Evolutionary conservation across 1,140 invertebrate genomes (phyloP).

Genomic region (Coelopa frigida): DNA sequence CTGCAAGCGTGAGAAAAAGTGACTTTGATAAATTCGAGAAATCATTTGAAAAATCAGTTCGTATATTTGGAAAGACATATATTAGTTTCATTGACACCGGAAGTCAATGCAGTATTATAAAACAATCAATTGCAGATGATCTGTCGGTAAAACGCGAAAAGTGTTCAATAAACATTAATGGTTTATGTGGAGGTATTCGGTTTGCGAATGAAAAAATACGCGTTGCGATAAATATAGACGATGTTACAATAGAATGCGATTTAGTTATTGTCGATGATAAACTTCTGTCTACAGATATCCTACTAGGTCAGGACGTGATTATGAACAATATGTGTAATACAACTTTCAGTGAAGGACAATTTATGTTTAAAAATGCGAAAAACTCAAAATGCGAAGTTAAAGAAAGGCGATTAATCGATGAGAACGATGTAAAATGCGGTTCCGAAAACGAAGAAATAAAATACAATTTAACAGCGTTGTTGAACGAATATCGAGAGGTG

Average conservation of each 20-base stretch:
- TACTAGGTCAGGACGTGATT: background rate
- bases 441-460: too few species aligned
- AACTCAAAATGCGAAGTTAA: background rate
- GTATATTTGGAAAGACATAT: background rate
- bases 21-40: background rate
- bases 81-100: background rate
- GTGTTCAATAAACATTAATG: constrained; percentile 8
- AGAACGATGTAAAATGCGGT: too few species aligned
- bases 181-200: constrained; percentile 1
- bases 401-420: background rate
- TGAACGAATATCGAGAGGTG: background rate
- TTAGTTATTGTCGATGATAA: background rate
- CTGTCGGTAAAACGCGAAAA: background rate
- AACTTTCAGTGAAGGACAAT: background rate
- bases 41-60: background rate
- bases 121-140: background rate
- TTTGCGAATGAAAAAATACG: too few species aligned
- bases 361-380: too few species aligned
- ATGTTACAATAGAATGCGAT: background rate
- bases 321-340: background rate
- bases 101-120: background rate
- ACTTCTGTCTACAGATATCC: background rate
- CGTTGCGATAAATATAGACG: background rate
- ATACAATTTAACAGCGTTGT: background rate
- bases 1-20: background rate